Evolutionary conservation across 2,888 invertebrate genomes (phyloP).

Genomic region (Rhabditoides inermis): DNA sequence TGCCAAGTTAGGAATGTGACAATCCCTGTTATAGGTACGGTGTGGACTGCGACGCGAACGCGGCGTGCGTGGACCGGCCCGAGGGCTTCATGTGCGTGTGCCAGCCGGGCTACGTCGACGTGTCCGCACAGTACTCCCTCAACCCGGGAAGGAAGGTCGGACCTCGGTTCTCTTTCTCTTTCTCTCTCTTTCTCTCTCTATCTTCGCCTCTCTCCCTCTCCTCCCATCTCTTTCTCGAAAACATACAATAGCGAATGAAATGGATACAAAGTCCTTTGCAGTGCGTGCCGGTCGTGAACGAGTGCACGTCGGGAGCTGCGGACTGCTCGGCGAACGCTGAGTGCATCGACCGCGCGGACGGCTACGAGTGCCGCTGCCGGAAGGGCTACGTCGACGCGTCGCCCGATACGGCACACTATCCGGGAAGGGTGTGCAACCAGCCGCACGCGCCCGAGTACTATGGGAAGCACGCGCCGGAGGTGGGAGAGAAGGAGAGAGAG

Average conservation of each 20-base stretch:
- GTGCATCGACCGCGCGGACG: constrained; percentile 79
- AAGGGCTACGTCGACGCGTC: constrained; percentile 67
- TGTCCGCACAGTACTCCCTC: constrained; percentile 33
- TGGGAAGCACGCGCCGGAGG: constrained; percentile 22
- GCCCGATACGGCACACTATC: constrained; percentile 37
- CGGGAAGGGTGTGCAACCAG: constrained; percentile 44
- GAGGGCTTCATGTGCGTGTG: constrained; percentile 44
- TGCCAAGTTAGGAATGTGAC: neutral
- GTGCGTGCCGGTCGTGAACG: constrained; percentile 38
- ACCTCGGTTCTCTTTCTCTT: neutral
- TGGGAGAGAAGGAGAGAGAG: too few relatives aligned
- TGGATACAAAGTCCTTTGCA: constrained; percentile 1
- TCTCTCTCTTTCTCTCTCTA: neutral
- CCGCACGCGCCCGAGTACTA: constrained; percentile 37
- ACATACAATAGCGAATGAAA: neutral
- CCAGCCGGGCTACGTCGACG: constrained; percentile 42
- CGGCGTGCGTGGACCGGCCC: constrained; percentile 44
- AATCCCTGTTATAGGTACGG: constrained; percentile 22
- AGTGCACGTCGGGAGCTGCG: constrained; percentile 57
- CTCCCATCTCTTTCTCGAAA: neutral
- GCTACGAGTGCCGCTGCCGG: constrained; percentile 75
- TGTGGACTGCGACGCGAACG: constrained; percentile 43
- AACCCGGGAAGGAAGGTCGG: constrained; percentile 37
- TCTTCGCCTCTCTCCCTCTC: too few relatives aligned
- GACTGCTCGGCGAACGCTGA: constrained; percentile 78